These are phyloP conservation scores for Chionis minor DNA, from an alignment of 2,113 vertebrate species.

Conservation along the genomic window DNA sequence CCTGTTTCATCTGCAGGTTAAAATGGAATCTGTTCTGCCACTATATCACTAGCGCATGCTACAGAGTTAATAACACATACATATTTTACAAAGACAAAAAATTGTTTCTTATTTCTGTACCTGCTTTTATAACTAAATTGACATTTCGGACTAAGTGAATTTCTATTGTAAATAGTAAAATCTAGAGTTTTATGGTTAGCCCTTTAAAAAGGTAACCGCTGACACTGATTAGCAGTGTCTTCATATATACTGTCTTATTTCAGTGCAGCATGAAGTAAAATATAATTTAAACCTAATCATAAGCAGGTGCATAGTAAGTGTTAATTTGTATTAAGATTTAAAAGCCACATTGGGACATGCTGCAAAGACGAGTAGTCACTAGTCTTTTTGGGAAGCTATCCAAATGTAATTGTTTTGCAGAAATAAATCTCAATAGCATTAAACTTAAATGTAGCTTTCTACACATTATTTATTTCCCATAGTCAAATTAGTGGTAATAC, in stretches of 20 bases:
- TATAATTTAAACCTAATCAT: conserved; percentile 25
- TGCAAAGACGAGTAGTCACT: background rate
- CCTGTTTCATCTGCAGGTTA: background rate
- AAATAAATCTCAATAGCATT: background rate
- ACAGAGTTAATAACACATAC: background rate
- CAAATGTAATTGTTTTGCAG: background rate
- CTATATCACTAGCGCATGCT: background rate
- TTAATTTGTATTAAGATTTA: conserved; percentile 21
- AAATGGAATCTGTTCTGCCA: background rate
- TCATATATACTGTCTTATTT: background rate
- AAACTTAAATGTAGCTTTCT: background rate
- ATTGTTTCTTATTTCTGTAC: background rate
- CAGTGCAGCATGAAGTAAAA: background rate
- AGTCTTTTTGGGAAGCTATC: background rate
- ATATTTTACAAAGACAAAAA: background rate
- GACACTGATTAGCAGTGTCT: background rate
- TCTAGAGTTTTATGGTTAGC: background rate
- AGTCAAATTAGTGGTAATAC: background rate
- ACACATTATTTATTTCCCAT: background rate
- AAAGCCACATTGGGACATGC: background rate
- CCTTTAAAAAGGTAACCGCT: background rate
- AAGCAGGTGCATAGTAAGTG: conserved; percentile 9
- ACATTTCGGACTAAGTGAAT: conserved; percentile 1
- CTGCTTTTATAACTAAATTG: background rate
- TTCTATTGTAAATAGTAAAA: background rate